These are phyloP conservation scores for Scelioninae gen. 2 DNA, from an alignment of 2,888 invertebrate species.

Conservation along the genomic window DNA sequence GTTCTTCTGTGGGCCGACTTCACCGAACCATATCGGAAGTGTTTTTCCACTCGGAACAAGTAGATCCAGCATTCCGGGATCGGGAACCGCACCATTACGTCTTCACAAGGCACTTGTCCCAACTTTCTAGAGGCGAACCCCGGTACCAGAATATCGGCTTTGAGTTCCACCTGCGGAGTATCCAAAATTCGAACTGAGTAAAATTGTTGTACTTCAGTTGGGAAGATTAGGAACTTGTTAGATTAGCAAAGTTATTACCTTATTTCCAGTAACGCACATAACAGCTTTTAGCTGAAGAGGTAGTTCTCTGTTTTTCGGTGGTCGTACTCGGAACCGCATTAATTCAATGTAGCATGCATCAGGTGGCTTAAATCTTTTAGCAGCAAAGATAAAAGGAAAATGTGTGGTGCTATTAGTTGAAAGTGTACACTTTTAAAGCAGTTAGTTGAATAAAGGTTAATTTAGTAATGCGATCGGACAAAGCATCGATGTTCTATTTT, in stretches of 20 bases:
- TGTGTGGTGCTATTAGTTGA: constrained; percentile 19
- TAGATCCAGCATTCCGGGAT: constrained; percentile 99
- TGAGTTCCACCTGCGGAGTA: constrained; percentile 88
- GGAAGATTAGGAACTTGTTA: no score
- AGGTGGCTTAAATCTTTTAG: constrained; percentile 91
- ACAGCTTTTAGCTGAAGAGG: constrained; percentile 95
- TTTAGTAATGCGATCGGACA: background rate
- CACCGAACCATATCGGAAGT: constrained; percentile 82
- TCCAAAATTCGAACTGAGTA: background rate
- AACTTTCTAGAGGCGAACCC: constrained; percentile 97
- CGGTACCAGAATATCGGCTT: constrained; percentile 96
- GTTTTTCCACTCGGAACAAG: constrained; percentile 97
- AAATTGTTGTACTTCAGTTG: no score
- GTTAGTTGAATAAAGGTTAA: background rate
- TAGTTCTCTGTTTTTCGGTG: constrained; percentile 96
- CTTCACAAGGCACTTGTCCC: constrained; percentile 97
- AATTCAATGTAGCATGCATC: constrained; percentile 98
- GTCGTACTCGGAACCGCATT: constrained; percentile 95
- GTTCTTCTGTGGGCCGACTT: constrained; percentile 79
- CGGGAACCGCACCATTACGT: constrained; percentile 96
- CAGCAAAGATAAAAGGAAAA: constrained; percentile 56
- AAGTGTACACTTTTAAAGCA: background rate
- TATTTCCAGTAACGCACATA: constrained; percentile 91
- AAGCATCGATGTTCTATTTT: background rate
- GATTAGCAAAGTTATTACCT: no score